phyloP scores from a whole-genome alignment of 2,113 vertebrate genomes.

The Sinocyclocheilus rhinocerous region DNA sequence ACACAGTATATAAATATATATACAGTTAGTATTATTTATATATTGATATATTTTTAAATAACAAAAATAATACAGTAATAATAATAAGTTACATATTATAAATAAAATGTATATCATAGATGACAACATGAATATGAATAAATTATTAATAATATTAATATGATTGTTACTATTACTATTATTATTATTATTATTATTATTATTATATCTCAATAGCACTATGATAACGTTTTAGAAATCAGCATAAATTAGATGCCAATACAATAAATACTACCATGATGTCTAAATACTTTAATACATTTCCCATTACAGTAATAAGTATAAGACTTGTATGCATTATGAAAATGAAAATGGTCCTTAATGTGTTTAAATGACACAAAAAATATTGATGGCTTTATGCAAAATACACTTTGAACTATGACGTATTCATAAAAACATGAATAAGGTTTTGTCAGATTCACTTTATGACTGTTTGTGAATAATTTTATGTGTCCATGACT shows the following conservation, averaged over 20 bases:
- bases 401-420: not conserved
- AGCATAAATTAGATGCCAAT: not conserved
- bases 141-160: not conserved
- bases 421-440: not conserved
- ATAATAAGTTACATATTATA: no score
- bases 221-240: not conserved
- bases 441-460: not conserved
- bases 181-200: no score
- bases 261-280: not conserved
- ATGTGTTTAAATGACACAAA: not conserved
- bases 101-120: no score
- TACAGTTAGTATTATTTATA: no score
- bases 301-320: not conserved
- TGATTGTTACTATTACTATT: not conserved
- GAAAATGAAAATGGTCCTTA: not conserved
- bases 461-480: not conserved
- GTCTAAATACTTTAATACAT: not conserved
- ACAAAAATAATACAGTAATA: no score
- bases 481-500: not conserved
- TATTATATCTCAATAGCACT: not conserved
- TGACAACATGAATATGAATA: no score
- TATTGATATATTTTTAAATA: no score
- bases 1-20: no score
- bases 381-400: not conserved
- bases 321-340: not conserved